These are phyloP conservation scores for Microcebus tavaratra DNA, from an alignment of 2,113 vertebrate genomes.

Conservation along the genomic window DNA sequence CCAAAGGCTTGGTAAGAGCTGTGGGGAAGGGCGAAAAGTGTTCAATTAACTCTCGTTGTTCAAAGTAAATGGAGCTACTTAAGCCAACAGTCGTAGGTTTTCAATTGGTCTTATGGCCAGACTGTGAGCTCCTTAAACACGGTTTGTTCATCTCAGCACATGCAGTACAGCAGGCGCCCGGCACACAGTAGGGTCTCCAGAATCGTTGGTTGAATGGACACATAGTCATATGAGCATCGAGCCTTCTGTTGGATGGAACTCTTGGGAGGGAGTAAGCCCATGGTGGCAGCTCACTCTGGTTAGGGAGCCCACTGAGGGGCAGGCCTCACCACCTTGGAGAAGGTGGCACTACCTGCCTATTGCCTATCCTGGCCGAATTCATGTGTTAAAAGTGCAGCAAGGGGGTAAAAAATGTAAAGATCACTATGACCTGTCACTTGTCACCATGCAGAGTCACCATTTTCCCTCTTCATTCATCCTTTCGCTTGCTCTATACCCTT, in stretches of 20 bases:
- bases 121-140: not conserved
- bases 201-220: not conserved
- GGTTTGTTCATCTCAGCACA: not conserved
- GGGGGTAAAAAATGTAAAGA: rapidly evolving
- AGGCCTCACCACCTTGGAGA: rapidly evolving
- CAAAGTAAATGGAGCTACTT: slow-evolving; percentile 70
- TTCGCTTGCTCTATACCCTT: not conserved
- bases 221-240: rapidly evolving
- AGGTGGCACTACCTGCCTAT: rapidly evolving
- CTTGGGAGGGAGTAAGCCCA: not conserved
- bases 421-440: rapidly evolving
- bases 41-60: slow-evolving; percentile 69
- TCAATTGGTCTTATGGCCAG: not conserved
- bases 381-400: too few species aligned
- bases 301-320: too few species aligned
- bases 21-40: not conserved
- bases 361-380: rapidly evolving
- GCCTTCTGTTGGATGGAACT: too few species aligned
- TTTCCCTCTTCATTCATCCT: not conserved
- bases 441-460: rapidly evolving
- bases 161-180: rapidly evolving
- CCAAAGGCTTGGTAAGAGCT: slow-evolving; percentile 48
- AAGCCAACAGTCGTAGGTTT: slow-evolving; percentile 8
- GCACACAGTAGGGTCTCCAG: slow-evolving; percentile 22
- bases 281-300: rapidly evolving